Percentiles rank a stretch among this genome's conserved stretches.
Conservation (phyloP, 2,888 invertebrate species). For the Mesorhabditis spiculigera region DNA sequence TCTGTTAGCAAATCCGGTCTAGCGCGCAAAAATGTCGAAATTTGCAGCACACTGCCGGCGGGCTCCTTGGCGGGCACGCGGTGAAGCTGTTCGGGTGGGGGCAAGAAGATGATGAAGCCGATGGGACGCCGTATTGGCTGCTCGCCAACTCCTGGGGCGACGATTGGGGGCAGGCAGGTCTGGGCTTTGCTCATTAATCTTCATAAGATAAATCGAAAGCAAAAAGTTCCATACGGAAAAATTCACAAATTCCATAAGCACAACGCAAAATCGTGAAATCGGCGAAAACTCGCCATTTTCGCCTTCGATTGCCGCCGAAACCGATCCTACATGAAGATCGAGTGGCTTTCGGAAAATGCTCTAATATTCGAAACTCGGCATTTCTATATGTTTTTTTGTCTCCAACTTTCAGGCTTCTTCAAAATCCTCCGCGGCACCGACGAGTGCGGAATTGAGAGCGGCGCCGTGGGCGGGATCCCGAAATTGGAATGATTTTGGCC, state of each 20-base stretch:
- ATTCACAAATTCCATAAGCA: too few species aligned
- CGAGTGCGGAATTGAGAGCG: conserved; percentile 64
- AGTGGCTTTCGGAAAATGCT: too few species aligned
- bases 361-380: too few species aligned
- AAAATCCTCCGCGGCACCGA: conserved; percentile 77
- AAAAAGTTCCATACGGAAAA: too few species aligned
- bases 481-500: conserved; percentile 17
- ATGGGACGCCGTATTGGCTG: conserved; percentile 77
- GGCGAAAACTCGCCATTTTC: too few species aligned
- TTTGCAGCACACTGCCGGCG: conserved; percentile 70
- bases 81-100: conserved; percentile 85
- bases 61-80: conserved; percentile 76
- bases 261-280: too few species aligned
- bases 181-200: background rate
- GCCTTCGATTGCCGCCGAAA: too few species aligned
- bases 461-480: conserved; percentile 56
- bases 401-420: conserved; percentile 70
- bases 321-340: too few species aligned
- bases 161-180: conserved; percentile 81
- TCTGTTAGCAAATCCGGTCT: too few species aligned
- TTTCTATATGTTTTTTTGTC: too few species aligned
- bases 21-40: too few species aligned
- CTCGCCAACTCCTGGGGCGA: conserved; percentile 87
- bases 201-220: too few species aligned
- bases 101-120: conserved; percentile 58